Evolutionary conservation across 2,888 invertebrate genomes (phyloP), one percentile per base, ranked within the genome.

Genomic region (Tenodera sinensis): DNA sequence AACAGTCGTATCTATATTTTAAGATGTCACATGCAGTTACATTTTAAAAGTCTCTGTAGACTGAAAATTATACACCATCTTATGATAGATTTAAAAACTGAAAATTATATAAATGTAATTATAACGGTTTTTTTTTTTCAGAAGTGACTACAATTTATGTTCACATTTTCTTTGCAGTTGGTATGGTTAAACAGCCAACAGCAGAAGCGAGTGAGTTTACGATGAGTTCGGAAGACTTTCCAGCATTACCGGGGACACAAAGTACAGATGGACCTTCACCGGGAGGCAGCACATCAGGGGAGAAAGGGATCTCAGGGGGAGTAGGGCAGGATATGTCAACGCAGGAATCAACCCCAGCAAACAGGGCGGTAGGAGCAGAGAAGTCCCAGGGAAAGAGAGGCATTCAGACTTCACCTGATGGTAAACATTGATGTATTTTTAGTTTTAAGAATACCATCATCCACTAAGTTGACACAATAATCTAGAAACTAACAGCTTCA

Each of bases 191-290:
- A 94, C 98, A 98, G 94, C 98, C 98, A 91, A 97, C 97, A 92
- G 96, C 97, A 88, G 98, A 98, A 94, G 96, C 98, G 93, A 97
- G 97, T 91, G 98, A 98, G 94, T 98, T 98, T 94, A 97, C 98
- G 92, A 99, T 99, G 97, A 99, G 99, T 92, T 98, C 97, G 92
- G 99, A 99, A 95, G 99, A 99, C 94, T 99, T 99, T 94, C 99
- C 99, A 92, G 99, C 99, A 93, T 95, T 99, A 93, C 99, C 99
- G 91, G 99, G 99, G 92, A 98, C 98, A 91, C 97, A 97, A 92
- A 90, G 90, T 28, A 86, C 89, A n/a, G 96, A 96, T 91, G 96
- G 95, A 89, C 94, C 96, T 28, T 95, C 96, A 91, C 96, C 96
- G 28, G 94, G 95, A 92, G 96, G 96, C 92, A 94, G 93, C 90